phyloP scores from a whole-genome alignment of 2,797 vertebrate genomes.

The Cebuella pygmaea region DNA sequence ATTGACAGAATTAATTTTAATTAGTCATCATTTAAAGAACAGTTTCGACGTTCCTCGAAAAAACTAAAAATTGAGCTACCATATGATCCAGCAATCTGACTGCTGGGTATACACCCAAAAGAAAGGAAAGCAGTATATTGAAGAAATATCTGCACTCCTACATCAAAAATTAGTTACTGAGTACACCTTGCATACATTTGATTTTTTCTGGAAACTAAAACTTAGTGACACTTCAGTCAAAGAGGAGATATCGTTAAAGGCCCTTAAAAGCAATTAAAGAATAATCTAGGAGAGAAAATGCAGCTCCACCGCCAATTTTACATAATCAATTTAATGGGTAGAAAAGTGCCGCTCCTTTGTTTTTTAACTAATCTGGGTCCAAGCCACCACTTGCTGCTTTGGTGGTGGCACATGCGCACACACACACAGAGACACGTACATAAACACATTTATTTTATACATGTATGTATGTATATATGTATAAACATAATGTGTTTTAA shows the following conservation, averaged over 20 bases:
- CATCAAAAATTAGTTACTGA: slow-evolving; percentile 34
- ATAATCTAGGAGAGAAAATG: background rate
- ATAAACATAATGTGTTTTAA: background rate
- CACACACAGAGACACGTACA: rapidly evolving
- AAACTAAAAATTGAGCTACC: no score
- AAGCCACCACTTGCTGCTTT: slow-evolving; percentile 3
- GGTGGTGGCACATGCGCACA: background rate
- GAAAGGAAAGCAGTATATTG: no score
- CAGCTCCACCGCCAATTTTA: slow-evolving; percentile 9
- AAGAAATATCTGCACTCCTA: no score
- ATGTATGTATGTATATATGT: background rate
- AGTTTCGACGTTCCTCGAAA: no score
- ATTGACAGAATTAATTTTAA: slow-evolving; percentile 19
- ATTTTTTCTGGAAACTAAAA: slow-evolving; percentile 35
- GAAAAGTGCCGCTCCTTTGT: background rate
- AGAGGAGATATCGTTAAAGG: background rate
- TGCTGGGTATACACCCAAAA: no score
- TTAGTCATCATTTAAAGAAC: background rate
- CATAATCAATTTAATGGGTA: background rate
- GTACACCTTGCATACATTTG: background rate
- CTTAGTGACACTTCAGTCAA: slow-evolving; percentile 11
- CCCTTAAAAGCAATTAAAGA: background rate
- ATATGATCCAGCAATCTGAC: no score
- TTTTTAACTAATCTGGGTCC: background rate
- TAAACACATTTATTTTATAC: background rate